phyloP scores from a whole-genome alignment of 1,140 invertebrate species.

The Pseudomyrmex sp. region DNA sequence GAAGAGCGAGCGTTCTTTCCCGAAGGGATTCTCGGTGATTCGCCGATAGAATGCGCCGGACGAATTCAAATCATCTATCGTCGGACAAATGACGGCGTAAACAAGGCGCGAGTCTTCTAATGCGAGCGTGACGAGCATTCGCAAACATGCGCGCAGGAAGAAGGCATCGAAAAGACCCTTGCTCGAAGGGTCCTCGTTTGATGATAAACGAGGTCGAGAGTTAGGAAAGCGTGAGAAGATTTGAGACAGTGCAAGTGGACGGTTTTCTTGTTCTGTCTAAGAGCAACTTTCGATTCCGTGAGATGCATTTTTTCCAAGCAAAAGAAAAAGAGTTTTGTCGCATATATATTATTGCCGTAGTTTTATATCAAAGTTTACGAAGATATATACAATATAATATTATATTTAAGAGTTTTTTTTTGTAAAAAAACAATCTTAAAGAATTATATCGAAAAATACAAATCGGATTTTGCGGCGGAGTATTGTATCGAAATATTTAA shows the following conservation, averaged over 20 bases:
- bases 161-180: constrained; percentile 30
- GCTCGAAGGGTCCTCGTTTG: constrained; percentile 54
- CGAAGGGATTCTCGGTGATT: constrained; percentile 6
- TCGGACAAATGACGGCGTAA: constrained; percentile 70
- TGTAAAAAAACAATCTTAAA: no score
- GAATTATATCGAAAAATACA: no score
- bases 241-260: constrained; percentile 53
- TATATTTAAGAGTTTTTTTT: no score
- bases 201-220: constrained; percentile 49
- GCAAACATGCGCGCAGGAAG: constrained; percentile 37
- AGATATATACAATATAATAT: not conserved
- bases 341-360: constrained; percentile 11
- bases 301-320: constrained; percentile 32
- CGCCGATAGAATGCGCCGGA: constrained; percentile 57
- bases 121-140: constrained; percentile 69
- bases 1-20: not conserved
- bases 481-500: no score
- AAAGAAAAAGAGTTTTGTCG: not conserved
- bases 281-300: not conserved
- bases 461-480: no score
- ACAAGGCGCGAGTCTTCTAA: constrained; percentile 69
- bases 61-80: constrained; percentile 71
- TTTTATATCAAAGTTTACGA: constrained; percentile 30
- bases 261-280: constrained; percentile 30
- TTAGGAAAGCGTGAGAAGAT: constrained; percentile 54